Conservation (phyloP, 2,888 invertebrate species). For the Ypsolopha scabrella region DNA sequence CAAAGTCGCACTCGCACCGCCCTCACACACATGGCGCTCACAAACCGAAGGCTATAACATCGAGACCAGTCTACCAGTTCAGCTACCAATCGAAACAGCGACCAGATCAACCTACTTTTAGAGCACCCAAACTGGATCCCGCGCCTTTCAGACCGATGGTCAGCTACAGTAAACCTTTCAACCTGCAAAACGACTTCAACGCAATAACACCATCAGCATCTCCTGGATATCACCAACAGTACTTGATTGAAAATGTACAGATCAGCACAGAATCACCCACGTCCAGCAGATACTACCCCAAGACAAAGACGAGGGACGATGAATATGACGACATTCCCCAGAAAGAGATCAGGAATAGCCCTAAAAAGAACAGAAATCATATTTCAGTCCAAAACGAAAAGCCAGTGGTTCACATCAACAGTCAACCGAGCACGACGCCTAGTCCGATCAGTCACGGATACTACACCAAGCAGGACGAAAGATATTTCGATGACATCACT, state of each 20-base stretch:
- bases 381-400: conserved; percentile 46
- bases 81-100: conserved; percentile 74
- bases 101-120: conserved; percentile 54
- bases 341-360: conserved; percentile 29
- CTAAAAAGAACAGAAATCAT: conserved; percentile 40
- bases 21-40: conserved; percentile 27
- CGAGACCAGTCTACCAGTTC: conserved; percentile 79
- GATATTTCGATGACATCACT: conserved; percentile 78
- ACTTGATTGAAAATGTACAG: conserved; percentile 53
- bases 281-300: conserved; percentile 60
- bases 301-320: conserved; percentile 55
- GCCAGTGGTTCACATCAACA: conserved; percentile 32
- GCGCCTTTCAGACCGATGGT: conserved; percentile 76
- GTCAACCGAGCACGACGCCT: conserved; percentile 58
- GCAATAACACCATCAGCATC: conserved; percentile 49
- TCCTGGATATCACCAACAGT: conserved; percentile 51
- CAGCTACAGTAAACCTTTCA: conserved; percentile 65
- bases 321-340: conserved; percentile 48
- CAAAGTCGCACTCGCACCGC: conserved; percentile 54
- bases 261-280: conserved; percentile 65
- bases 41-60: conserved; percentile 61
- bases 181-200: conserved; percentile 52
- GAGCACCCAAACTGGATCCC: conserved; percentile 66
- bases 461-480: conserved; percentile 76
- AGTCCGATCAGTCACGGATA: conserved; percentile 72